Percentiles rank a stretch among this genome's conserved stretches.
phyloP scores from a whole-genome alignment of 2,888 invertebrate species.

The Tortricodes alternella region DNA sequence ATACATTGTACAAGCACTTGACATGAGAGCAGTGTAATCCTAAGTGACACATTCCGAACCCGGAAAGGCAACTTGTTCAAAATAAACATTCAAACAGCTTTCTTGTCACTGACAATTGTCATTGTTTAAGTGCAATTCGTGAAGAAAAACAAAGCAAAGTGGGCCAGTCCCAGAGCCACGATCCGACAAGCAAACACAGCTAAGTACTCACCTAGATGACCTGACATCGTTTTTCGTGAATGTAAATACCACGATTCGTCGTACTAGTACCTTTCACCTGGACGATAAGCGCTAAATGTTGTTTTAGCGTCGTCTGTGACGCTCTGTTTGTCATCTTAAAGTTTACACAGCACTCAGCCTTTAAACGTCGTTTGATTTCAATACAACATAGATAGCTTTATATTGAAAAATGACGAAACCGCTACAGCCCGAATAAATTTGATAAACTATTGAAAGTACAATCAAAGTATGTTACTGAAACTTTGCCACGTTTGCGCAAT shows the following conservation, averaged over 20 bases:
- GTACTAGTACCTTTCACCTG: conserved; percentile 73
- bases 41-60: conserved; percentile 22
- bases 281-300: conserved; percentile 62
- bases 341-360: conserved; percentile 36
- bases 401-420: conserved; percentile 3
- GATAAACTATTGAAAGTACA: conserved; percentile 13
- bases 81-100: conserved; percentile 20
- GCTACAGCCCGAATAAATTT: conserved; percentile 13
- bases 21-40: conserved; percentile 7
- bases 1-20: too few species aligned
- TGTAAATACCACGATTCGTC: conserved; percentile 64
- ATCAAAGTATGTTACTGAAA: conserved; percentile 8
- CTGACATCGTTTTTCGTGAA: conserved; percentile 44
- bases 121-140: conserved; percentile 23
- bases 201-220: conserved; percentile 44
- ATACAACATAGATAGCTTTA: too few species aligned
- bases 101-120: conserved; percentile 28
- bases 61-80: conserved; percentile 20
- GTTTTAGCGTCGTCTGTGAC: conserved; percentile 51
- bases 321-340: conserved; percentile 44
- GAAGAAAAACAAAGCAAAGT: conserved; percentile 28
- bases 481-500: conserved; percentile 51
- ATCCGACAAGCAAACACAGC: conserved; percentile 41
- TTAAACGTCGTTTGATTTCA: background rate
- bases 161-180: background rate